phyloP scores from a whole-genome alignment of 1,140 invertebrate genomes.

The Eciton burchellii region DNA sequence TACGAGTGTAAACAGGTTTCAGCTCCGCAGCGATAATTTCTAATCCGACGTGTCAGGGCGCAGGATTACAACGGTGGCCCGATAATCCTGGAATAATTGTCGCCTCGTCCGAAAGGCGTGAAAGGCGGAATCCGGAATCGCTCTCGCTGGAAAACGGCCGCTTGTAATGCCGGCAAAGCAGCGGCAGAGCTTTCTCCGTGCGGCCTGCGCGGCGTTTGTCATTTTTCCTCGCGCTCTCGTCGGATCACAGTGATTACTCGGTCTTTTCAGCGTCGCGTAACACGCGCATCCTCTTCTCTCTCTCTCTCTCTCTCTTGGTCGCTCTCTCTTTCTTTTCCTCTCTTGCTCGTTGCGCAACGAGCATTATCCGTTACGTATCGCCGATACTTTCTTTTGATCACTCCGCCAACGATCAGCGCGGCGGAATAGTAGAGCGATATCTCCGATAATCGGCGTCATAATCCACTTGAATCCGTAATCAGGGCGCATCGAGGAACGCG shows the following conservation, averaged over 20 bases:
- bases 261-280: constrained; percentile 47
- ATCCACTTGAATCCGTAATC: constrained; percentile 2
- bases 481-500: background rate
- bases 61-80: constrained; percentile 4
- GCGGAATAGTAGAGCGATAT: background rate
- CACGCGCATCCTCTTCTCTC: background rate
- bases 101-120: constrained; percentile 18
- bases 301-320: no score
- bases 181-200: constrained; percentile 46
- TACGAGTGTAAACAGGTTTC: constrained; percentile 42
- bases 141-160: constrained; percentile 42
- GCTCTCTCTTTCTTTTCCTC: no score
- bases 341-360: constrained; percentile 46
- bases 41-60: constrained; percentile 31
- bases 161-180: constrained; percentile 4
- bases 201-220: no score
- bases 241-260: constrained; percentile 53
- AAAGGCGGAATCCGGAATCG: constrained; percentile 37
- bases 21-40: constrained; percentile 21
- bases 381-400: background rate
- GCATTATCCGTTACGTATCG: constrained; percentile 37
- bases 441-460: background rate
- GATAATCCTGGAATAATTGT: constrained; percentile 51
- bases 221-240: constrained; percentile 49
- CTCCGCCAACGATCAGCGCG: background rate